Percentiles rank a stretch among this genome's conserved stretches.
Evolutionary conservation across 92 coral and sea anemone genomes (phyloP).

Genomic region (Porites divaricata): DNA sequence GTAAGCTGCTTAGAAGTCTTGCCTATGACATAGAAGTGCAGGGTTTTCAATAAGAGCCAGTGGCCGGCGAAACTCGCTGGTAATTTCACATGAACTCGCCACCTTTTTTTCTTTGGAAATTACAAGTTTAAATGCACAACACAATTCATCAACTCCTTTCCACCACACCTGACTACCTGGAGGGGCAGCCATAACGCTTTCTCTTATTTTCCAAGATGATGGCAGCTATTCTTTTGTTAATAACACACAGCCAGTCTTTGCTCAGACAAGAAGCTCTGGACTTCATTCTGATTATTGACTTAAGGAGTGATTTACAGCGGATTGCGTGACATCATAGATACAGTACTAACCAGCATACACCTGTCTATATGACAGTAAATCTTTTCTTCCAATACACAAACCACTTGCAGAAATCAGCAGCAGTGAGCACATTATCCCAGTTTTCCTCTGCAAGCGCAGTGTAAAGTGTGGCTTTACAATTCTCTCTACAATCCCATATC

Average conservation of each 20-base stretch:
- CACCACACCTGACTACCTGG: conserved; percentile 41
- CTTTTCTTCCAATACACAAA: conserved; percentile 8
- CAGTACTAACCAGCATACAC: conserved; percentile 56
- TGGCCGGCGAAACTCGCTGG: no score
- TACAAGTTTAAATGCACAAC: neutral
- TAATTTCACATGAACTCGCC: no score
- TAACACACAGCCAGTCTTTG: neutral
- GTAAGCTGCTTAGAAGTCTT: no score
- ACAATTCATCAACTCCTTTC: neutral
- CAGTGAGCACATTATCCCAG: no score
- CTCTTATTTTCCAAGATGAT: conserved; percentile 37
- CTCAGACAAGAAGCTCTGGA: no score
- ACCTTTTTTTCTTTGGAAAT: no score
- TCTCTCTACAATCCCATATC: conserved; percentile 26
- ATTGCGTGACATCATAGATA: conserved; percentile 50
- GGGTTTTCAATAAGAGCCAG: no score
- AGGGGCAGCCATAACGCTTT: conserved; percentile 13
- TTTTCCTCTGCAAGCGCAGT: no score
- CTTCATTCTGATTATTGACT: conserved; percentile 28
- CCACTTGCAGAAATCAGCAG: neutral
- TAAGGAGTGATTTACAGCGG: conserved; percentile 51
- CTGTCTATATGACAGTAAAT: conserved; percentile 30
- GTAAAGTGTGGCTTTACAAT: no score
- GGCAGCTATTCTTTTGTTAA: conserved; percentile 28
- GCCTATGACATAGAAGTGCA: no score